Evolutionary conservation across 2,888 invertebrate genomes (phyloP).

Genomic region (Drosophila histrio): DNA sequence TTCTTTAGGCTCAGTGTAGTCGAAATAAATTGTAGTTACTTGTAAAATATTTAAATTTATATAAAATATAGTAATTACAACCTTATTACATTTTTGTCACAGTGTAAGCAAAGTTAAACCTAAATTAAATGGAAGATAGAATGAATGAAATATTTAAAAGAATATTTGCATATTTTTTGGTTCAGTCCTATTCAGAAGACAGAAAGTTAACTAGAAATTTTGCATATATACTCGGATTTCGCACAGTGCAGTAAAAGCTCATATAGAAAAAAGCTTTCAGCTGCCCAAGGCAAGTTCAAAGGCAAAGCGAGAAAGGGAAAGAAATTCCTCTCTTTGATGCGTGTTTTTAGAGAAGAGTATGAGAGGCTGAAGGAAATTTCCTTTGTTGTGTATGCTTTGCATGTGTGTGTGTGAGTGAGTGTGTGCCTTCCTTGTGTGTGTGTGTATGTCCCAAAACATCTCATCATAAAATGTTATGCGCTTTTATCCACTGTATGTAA

Average conservation of each 20-base stretch:
- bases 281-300: slow-evolving; percentile 62
- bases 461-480: slow-evolving; percentile 66
- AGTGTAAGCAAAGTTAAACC: not conserved
- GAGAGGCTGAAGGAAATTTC: slow-evolving; percentile 25
- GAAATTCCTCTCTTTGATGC: too few species aligned
- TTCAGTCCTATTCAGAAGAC: too few species aligned
- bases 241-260: slow-evolving; percentile 42
- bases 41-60: too few species aligned
- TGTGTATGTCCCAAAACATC: slow-evolving; percentile 31
- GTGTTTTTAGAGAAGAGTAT: not conserved
- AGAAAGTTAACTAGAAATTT: not conserved
- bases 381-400: slow-evolving; percentile 47
- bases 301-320: slow-evolving; percentile 39
- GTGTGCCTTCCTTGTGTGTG: slow-evolving; percentile 16
- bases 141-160: not conserved
- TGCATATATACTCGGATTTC: not conserved
- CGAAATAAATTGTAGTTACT: not conserved
- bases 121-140: too few species aligned
- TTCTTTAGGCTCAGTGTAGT: not conserved
- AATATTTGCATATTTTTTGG: not conserved
- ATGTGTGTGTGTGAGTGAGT: slow-evolving; percentile 12
- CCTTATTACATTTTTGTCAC: too few species aligned
- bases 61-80: too few species aligned
- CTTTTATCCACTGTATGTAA: slow-evolving; percentile 35
- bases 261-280: slow-evolving; percentile 37